Conservation (phyloP, 1,140 invertebrate genomes). For the Drosophila bifasciata region DNA sequence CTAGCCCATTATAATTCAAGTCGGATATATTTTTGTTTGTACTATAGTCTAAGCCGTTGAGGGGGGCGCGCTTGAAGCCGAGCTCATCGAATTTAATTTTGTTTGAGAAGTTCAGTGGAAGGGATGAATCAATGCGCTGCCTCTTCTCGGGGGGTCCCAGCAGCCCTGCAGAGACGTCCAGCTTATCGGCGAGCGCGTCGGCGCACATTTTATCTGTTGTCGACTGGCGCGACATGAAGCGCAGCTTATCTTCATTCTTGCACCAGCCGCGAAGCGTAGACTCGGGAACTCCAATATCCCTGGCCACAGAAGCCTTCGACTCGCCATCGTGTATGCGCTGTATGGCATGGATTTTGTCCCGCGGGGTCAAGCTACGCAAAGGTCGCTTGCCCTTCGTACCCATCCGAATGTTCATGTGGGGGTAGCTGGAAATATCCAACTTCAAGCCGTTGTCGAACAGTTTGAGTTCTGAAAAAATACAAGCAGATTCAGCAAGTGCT, state of each 20-base stretch:
- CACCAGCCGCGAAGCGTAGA: slow-evolving; percentile 93
- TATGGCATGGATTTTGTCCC: slow-evolving; percentile 91
- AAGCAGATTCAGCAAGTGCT: slow-evolving; percentile 14
- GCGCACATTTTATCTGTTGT: slow-evolving; percentile 85
- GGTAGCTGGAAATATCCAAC: slow-evolving; percentile 84
- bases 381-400: slow-evolving; percentile 88
- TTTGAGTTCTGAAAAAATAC: slow-evolving; percentile 70
- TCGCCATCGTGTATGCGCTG: slow-evolving; percentile 91
- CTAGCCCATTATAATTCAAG: slow-evolving; percentile 67
- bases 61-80: slow-evolving; percentile 66
- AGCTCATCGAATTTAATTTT: slow-evolving; percentile 82
- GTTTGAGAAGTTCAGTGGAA: slow-evolving; percentile 83
- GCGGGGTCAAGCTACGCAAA: slow-evolving; percentile 88
- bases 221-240: slow-evolving; percentile 88
- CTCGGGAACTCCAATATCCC: slow-evolving; percentile 92
- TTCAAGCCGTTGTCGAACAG: slow-evolving; percentile 83
- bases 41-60: slow-evolving; percentile 78
- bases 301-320: slow-evolving; percentile 91
- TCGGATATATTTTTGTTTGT: slow-evolving; percentile 76
- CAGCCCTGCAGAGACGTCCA: slow-evolving; percentile 84
- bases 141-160: slow-evolving; percentile 85
- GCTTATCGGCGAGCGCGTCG: slow-evolving; percentile 71
- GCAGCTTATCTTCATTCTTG: slow-evolving; percentile 91
- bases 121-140: slow-evolving; percentile 81
- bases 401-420: slow-evolving; percentile 83